These are phyloP conservation scores for Thoracochromis brauschi DNA, from an alignment of 2,113 vertebrate species.

Conservation along the genomic window DNA sequence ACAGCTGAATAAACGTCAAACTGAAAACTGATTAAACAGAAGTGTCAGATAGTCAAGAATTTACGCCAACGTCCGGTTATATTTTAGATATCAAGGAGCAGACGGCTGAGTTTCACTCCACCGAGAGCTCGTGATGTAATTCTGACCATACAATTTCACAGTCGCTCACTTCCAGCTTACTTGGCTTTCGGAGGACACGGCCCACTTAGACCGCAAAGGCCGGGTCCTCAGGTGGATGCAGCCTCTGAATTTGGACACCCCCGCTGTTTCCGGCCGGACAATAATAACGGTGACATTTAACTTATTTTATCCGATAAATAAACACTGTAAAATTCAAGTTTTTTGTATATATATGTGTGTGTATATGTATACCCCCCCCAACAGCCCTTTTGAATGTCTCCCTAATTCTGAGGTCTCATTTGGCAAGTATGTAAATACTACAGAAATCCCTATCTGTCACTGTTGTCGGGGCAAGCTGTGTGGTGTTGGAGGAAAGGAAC, in stretches of 20 bases:
- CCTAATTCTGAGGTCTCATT: neutral
- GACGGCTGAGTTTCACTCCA: neutral
- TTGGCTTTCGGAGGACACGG: neutral
- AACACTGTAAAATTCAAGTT: rapidly evolving
- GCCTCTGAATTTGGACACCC: neutral
- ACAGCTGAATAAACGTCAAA: neutral
- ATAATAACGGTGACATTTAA: neutral
- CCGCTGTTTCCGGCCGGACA: rapidly evolving
- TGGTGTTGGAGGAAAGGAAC: neutral
- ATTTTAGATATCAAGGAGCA: neutral
- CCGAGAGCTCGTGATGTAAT: neutral
- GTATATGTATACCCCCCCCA: rapidly evolving
- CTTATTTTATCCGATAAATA: rapidly evolving
- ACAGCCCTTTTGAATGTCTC: neutral
- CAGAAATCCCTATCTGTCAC: neutral
- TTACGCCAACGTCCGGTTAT: rapidly evolving
- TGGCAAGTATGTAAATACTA: neutral
- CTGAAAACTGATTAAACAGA: neutral
- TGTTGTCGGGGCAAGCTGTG: neutral
- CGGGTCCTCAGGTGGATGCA: neutral
- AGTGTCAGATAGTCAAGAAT: neutral
- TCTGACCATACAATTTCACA: neutral
- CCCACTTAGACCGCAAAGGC: rapidly evolving
- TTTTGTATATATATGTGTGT: neutral
- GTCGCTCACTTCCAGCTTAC: neutral